Evolutionary conservation across 2,888 invertebrate genomes (phyloP), one percentile per base, ranked within the genome.

Genomic region (Synergus japonicus): DNA sequence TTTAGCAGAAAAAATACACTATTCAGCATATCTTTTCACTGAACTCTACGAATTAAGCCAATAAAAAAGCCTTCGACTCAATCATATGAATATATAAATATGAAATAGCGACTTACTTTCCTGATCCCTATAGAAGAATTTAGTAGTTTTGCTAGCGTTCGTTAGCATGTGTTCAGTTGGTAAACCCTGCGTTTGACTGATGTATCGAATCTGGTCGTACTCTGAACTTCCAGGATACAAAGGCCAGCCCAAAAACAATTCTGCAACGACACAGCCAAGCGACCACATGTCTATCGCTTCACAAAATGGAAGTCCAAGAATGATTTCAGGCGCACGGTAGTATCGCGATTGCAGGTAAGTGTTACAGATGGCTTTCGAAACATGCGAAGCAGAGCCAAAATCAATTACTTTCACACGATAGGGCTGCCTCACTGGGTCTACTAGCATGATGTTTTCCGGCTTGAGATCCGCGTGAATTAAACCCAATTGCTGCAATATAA

Each of bases 231-330:
- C 99, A 0, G 99, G 99, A 93, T 99, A 99, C 58, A 99, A 94
- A 18, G 99, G 99, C 99, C 99, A 99, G 84, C 99, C 99, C 66
- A 99, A 95, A 93, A 99, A 99, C 86, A 99, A 94, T 92, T 99
- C 99, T 3, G 99, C 99, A 69, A 99, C 99, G 84, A 99, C 99
- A 93, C 99, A 99, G 80, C 99, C 99, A 86, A 99, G 94, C 8
- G 99, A 99, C 99, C 99, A 99, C 99, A 99, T 99, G 93, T 99
- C 99, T 89, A 99, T 99, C 15, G 99, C 98, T 93, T 99, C 99
- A 93, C 98, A 98, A 94, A 99, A 99, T 83, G 99, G 99, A 88
- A 99, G 94, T 37, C 99, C 99, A 89, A 98, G 94, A 90, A 99
- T 98, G 90, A 98, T 98, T 93, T 98, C 98, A 2, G 98, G 98